phyloP scores from a whole-genome alignment of 2,113 vertebrate genomes.

The Regulus satrapa region DNA sequence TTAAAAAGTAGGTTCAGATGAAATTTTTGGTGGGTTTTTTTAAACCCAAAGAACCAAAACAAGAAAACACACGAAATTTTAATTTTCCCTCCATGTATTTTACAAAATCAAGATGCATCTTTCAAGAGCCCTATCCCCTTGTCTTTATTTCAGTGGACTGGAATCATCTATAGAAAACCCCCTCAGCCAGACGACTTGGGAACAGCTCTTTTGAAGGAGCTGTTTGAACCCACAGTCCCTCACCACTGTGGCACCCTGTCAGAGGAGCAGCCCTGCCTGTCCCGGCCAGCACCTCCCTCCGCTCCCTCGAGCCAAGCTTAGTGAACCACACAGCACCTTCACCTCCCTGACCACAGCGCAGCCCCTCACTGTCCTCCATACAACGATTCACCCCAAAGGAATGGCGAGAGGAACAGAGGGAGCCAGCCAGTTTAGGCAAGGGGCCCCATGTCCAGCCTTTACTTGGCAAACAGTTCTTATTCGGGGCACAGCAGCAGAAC shows the following conservation, averaged over 20 bases:
- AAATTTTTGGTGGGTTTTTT: neutral
- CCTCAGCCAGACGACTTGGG: neutral
- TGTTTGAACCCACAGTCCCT: neutral
- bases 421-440: neutral
- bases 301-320: fast-evolving
- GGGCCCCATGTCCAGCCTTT: neutral
- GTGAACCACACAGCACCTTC: neutral
- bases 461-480: neutral
- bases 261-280: neutral
- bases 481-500: neutral
- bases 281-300: neutral
- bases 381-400: fast-evolving
- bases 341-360: neutral
- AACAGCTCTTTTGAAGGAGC: fast-evolving
- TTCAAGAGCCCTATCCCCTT: neutral
- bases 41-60: neutral
- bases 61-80: neutral
- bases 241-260: fast-evolving
- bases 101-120: neutral
- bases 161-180: neutral
- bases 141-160: neutral
- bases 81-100: neutral
- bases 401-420: neutral
- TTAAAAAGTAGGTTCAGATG: neutral
- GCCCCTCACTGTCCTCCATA: neutral